Evolutionary conservation across 1,140 invertebrate species (phyloP).

Genomic region (Spodoptera frugiperda): DNA sequence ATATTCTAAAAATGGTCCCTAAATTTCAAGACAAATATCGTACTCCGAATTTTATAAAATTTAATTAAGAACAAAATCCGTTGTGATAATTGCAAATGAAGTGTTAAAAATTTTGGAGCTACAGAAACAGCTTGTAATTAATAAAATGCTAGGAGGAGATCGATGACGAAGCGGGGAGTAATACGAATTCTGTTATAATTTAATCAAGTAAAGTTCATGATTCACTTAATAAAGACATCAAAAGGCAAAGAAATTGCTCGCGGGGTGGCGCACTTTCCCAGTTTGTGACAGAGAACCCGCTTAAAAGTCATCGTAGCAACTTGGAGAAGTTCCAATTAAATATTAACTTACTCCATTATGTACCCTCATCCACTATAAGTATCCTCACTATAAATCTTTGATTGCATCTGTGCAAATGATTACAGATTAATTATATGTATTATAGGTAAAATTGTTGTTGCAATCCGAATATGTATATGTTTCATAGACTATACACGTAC

Average conservation of each 20-base stretch:
- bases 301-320: slow-evolving; percentile 53
- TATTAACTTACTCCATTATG: slow-evolving; percentile 54
- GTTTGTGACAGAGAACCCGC: slow-evolving; percentile 48
- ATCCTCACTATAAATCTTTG: slow-evolving; percentile 29
- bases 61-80: background rate
- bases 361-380: slow-evolving; percentile 35
- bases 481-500: too few relatives aligned
- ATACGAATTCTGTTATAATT: slow-evolving; percentile 50
- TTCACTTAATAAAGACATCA: slow-evolving; percentile 57
- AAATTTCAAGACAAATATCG: too few relatives aligned
- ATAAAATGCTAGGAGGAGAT: slow-evolving; percentile 28
- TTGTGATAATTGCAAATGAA: background rate
- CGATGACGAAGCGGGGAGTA: slow-evolving; percentile 36
- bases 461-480: too few relatives aligned
- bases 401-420: slow-evolving; percentile 4
- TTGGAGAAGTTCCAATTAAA: slow-evolving; percentile 59
- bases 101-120: background rate
- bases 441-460: background rate
- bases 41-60: too few relatives aligned
- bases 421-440: background rate
- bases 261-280: slow-evolving; percentile 41
- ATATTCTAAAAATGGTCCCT: too few relatives aligned
- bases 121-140: slow-evolving; percentile 29
- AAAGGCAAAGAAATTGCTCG: slow-evolving; percentile 50
- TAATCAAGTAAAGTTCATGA: slow-evolving; percentile 49